phyloP scores from a whole-genome alignment of 2,113 vertebrate species.

The Cheilinus undulatus region DNA sequence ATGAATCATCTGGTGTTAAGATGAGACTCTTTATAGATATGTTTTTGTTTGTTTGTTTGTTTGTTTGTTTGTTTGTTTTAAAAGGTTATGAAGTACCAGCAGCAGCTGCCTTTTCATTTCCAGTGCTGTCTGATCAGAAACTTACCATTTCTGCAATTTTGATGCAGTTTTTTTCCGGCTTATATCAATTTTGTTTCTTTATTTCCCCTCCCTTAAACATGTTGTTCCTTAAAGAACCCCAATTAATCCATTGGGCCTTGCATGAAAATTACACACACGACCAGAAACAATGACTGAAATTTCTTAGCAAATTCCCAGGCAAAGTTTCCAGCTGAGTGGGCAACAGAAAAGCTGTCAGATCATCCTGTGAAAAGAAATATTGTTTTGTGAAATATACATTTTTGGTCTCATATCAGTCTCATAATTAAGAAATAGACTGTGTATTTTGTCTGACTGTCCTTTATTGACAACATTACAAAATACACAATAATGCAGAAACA shows the following conservation, averaged over 20 bases:
- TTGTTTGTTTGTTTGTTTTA: background rate
- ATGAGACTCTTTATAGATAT: background rate
- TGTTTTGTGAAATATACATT: background rate
- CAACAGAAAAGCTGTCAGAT: conserved; percentile 43
- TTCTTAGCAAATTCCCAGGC: conserved; percentile 78
- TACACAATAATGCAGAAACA: background rate
- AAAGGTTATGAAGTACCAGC: background rate
- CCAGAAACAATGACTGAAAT: conserved; percentile 91
- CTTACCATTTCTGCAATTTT: background rate
- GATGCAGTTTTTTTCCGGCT: background rate
- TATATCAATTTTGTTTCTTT: background rate
- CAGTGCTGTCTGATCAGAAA: background rate
- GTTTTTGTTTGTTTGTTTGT: too few relatives aligned
- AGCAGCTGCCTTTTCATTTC: background rate
- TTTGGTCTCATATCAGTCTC: background rate
- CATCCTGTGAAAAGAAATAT: conserved; percentile 27
- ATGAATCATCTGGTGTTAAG: background rate
- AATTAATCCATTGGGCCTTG: background rate
- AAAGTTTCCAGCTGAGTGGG: conserved; percentile 84
- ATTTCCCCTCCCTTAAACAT: too few relatives aligned
- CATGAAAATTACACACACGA: conserved; percentile 80
- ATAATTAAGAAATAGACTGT: too few relatives aligned
- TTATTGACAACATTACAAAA: background rate
- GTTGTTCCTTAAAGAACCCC: background rate
- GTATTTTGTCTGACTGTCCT: conserved; percentile 1